These are phyloP conservation scores for Solea solea DNA, from an alignment of 2,113 vertebrate species.

Conservation along the genomic window DNA sequence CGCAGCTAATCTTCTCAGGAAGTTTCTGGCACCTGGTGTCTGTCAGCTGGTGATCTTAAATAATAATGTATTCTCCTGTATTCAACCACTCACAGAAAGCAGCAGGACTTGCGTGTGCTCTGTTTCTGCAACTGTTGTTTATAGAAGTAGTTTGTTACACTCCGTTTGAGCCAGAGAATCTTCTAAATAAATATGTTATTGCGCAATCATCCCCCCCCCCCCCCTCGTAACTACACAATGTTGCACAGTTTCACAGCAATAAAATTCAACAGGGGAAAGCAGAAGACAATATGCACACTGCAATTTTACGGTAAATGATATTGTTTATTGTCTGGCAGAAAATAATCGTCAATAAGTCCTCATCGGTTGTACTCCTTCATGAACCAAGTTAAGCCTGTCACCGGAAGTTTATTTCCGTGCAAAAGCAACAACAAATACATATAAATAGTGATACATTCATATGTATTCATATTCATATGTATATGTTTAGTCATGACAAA, in stretches of 20 bases:
- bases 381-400: slow-evolving; percentile 10
- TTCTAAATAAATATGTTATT: slow-evolving; percentile 12
- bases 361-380: neutral
- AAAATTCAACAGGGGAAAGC: slow-evolving; percentile 20
- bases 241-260: slow-evolving; percentile 5
- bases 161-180: slow-evolving; percentile 34
- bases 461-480: no score
- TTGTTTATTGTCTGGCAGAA: slow-evolving; percentile 21
- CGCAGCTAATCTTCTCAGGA: slow-evolving; percentile 4
- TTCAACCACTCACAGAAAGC: neutral
- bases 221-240: slow-evolving; percentile 3
- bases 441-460: no score
- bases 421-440: no score
- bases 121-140: slow-evolving; percentile 9
- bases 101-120: neutral
- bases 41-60: neutral
- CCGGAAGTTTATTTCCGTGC: neutral
- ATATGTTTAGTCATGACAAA: no score
- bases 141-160: slow-evolving; percentile 17
- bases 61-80: neutral
- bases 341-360: slow-evolving; percentile 8
- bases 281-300: slow-evolving; percentile 13
- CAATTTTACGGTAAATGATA: slow-evolving; percentile 16
- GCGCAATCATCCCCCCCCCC: neutral
- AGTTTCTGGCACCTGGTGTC: neutral